Conservation (phyloP, 1,140 invertebrate genomes). For the Bombus affinis region DNA sequence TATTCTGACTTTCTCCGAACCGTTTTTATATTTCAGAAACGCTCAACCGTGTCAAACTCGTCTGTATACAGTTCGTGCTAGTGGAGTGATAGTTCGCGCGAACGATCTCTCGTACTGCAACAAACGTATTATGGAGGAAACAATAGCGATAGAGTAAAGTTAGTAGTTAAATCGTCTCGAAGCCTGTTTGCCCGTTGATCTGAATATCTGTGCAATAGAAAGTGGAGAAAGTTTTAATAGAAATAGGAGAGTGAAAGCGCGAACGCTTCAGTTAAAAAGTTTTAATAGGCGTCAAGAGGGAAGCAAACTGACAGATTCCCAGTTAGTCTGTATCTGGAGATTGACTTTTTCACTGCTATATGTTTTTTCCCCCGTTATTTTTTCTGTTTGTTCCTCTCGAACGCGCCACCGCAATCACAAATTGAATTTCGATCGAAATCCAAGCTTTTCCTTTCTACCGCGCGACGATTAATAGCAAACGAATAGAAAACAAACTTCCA, state of each 20-base stretch:
- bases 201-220: constrained; percentile 5
- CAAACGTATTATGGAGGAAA: too few species aligned
- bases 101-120: too few species aligned
- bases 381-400: background rate
- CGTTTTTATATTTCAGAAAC: too few species aligned
- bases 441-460: background rate
- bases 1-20: too few species aligned
- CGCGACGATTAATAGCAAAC: background rate
- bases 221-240: constrained; percentile 22
- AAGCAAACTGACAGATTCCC: background rate
- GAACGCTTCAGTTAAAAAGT: constrained; percentile 27
- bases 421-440: background rate
- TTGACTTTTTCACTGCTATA: background rate
- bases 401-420: background rate
- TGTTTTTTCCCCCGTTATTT: background rate
- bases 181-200: constrained; percentile 12
- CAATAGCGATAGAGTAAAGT: background rate
- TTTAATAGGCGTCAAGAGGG: constrained; percentile 18
- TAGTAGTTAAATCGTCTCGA: background rate
- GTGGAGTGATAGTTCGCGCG: too few species aligned
- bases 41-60: too few species aligned
- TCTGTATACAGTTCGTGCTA: too few species aligned
- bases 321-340: too few species aligned
- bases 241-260: background rate
- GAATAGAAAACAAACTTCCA: too few species aligned